A percentile compares a stretch with the other conserved stretches of the same genome.
Evolutionary conservation across 2,113 vertebrate genomes (phyloP).

Genomic region (Ifrita kowaldi): DNA sequence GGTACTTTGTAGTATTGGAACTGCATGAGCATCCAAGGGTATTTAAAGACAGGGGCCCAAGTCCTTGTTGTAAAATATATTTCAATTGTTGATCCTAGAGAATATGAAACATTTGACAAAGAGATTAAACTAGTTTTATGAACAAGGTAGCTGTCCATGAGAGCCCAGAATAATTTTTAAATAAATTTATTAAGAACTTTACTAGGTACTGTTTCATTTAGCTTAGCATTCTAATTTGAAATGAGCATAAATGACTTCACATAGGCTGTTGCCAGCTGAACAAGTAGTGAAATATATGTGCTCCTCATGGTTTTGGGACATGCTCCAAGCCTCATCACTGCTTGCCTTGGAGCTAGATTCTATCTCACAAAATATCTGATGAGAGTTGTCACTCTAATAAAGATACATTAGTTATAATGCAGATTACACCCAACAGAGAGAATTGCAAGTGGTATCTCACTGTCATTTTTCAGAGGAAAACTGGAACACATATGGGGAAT

Average conservation of each 20-base stretch:
- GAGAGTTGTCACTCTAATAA: slow-evolving; percentile 36
- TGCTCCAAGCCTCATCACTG: background rate
- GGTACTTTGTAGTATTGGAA: background rate
- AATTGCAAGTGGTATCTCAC: background rate
- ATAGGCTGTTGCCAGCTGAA: background rate
- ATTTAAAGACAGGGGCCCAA: background rate
- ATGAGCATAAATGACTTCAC: background rate
- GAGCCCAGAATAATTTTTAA: background rate
- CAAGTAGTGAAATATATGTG: background rate
- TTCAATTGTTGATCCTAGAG: background rate
- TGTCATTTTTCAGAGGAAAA: background rate
- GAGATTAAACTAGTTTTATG: background rate
- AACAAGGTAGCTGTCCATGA: background rate
- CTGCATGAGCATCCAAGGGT: background rate
- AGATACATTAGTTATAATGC: background rate
- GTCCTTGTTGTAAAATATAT: background rate
- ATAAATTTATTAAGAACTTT: background rate
- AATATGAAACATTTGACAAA: background rate
- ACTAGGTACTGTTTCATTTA: background rate
- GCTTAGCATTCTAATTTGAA: background rate
- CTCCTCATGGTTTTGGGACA: background rate
- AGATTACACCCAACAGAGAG: background rate
- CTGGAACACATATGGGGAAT: background rate
- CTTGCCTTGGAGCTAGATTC: slow-evolving; percentile 16
- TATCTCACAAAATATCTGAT: background rate